These are phyloP conservation scores for Apamea anceps DNA, from an alignment of 2,888 invertebrate genomes.

Conservation along the genomic window DNA sequence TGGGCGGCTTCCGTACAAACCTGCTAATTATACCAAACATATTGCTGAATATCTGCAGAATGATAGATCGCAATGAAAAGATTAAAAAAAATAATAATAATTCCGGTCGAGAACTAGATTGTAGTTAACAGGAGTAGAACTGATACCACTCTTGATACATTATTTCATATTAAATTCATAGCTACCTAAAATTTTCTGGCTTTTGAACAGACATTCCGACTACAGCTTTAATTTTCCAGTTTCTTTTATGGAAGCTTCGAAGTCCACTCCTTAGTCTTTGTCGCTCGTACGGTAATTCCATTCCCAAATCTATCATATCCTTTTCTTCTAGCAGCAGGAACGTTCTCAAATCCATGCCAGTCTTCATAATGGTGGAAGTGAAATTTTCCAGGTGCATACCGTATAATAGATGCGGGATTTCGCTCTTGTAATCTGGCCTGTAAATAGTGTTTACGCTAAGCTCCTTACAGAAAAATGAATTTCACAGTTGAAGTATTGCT, in stretches of 20 bases:
- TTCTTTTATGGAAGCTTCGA: conserved; percentile 90
- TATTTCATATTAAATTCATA: conserved; percentile 5
- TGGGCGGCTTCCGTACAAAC: no score
- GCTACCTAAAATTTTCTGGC: conserved; percentile 83
- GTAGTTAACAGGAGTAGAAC: not conserved
- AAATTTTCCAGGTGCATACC: conserved; percentile 91
- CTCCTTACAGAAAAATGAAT: not conserved
- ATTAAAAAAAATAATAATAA: no score
- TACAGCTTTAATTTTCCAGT: conserved; percentile 88
- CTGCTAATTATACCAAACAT: no score
- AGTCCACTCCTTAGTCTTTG: conserved; percentile 89
- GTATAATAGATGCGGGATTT: conserved; percentile 90
- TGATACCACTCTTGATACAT: not conserved
- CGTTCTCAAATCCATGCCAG: conserved; percentile 87
- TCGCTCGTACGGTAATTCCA: conserved; percentile 91
- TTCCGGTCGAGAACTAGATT: not conserved
- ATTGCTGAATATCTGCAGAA: no score
- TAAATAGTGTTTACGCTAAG: conserved; percentile 13
- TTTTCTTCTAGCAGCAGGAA: conserved; percentile 91
- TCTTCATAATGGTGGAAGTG: conserved; percentile 83
- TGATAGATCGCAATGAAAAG: no score
- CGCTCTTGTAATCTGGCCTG: conserved; percentile 87
- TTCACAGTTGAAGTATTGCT: conserved; percentile 21
- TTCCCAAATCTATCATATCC: conserved; percentile 90
- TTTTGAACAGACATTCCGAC: conserved; percentile 84